Percentiles rank a stretch among this genome's conserved stretches.
These are phyloP conservation scores for Gouania willdenowi DNA, from an alignment of 2,797 vertebrate species.

Conservation along the genomic window DNA sequence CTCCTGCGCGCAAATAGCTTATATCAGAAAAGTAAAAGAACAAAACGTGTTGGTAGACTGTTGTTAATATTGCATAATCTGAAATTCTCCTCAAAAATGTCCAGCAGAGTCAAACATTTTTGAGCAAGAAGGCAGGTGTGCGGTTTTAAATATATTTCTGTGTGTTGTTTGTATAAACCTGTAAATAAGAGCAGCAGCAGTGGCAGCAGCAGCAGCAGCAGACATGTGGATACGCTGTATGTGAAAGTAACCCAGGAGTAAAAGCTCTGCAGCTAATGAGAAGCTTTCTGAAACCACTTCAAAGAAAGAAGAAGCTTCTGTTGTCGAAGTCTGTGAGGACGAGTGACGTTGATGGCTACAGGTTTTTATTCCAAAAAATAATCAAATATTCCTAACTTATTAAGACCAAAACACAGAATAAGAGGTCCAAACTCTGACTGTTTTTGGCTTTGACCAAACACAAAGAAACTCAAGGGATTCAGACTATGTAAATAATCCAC, in stretches of 20 bases:
- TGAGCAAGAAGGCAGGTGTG: constrained; percentile 62
- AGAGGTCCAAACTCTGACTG: constrained; percentile 27
- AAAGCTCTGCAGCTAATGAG: constrained; percentile 28
- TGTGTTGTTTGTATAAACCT: constrained; percentile 19
- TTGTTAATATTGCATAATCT: constrained; percentile 71
- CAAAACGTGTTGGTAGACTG: constrained; percentile 37
- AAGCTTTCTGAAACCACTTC: constrained; percentile 17
- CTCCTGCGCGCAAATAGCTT: constrained; percentile 63
- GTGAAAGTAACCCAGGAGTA: constrained; percentile 65
- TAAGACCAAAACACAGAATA: constrained; percentile 21
- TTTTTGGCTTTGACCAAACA: constrained; percentile 41
- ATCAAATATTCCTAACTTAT: constrained; percentile 6
- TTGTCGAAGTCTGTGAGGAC: constrained; percentile 15
- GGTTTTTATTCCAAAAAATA: constrained; percentile 9
- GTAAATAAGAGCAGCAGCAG: constrained; percentile 51
- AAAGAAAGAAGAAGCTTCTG: constrained; percentile 7
- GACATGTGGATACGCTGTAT: constrained; percentile 59
- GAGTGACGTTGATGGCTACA: constrained; percentile 16
- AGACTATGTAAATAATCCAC: constrained; percentile 19
- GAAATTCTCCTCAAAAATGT: constrained; percentile 54
- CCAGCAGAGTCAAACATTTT: constrained; percentile 47
- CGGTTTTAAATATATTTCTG: constrained; percentile 16
- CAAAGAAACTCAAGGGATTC: constrained; percentile 7
- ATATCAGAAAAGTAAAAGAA: constrained; percentile 47
- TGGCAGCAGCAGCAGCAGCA: constrained; percentile 58